These are phyloP conservation scores for Phylloscopus whistleri DNA, from an alignment of 2,113 vertebrate species.

Conservation along the genomic window DNA sequence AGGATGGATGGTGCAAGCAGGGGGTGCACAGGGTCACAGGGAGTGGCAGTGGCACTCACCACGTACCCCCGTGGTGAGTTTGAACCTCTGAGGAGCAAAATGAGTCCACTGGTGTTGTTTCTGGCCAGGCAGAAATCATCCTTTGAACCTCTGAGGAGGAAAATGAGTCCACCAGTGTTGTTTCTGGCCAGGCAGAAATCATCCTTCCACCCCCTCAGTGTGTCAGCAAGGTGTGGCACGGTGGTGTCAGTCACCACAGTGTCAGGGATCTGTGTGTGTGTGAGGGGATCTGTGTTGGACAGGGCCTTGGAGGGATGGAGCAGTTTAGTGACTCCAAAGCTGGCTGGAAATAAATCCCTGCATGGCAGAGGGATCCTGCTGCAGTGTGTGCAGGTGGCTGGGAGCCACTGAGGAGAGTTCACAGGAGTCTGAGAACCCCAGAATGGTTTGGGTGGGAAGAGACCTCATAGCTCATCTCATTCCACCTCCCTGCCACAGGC, in stretches of 20 bases:
- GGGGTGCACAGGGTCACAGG: background rate
- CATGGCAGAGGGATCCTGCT: background rate
- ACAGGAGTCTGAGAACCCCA: background rate
- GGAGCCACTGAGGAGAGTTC: background rate
- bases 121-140: background rate
- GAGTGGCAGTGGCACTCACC: background rate
- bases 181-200: background rate
- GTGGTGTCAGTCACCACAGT: background rate
- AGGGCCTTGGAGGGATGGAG: background rate
- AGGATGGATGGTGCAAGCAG: background rate
- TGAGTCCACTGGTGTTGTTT: background rate
- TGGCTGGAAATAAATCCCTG: background rate
- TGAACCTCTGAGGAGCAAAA: background rate
- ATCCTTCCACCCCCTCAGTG: background rate
- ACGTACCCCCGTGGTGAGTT: rapidly evolving
- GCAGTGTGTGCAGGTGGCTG: background rate
- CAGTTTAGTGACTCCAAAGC: background rate
- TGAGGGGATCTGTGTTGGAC: background rate
- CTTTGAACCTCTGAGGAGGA: background rate
- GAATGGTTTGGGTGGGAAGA: background rate
- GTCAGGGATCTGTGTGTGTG: too few species aligned
- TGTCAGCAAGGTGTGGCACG: background rate
- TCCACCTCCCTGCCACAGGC: background rate
- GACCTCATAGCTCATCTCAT: background rate
- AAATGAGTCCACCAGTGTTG: background rate